Percentiles rank a stretch among this genome's conserved stretches.
These are phyloP conservation scores for Trichoplusia ni DNA, from an alignment of 1,140 invertebrate species.

Conservation along the genomic window DNA sequence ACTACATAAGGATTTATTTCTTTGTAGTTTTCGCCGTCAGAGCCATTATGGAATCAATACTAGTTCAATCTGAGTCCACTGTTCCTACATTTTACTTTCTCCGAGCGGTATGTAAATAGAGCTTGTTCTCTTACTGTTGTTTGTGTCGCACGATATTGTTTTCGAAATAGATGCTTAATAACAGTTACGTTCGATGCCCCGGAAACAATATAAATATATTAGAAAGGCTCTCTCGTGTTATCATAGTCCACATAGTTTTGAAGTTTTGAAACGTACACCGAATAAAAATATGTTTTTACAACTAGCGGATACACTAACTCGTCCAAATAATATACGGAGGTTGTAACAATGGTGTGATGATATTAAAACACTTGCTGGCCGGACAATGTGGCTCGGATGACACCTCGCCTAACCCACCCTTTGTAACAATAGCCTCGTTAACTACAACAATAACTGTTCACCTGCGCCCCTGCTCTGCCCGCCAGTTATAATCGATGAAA, in stretches of 20 bases:
- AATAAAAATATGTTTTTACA: constrained; percentile 10
- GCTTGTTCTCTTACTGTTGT: constrained; percentile 31
- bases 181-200: constrained; percentile 2
- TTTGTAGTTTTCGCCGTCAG: constrained; percentile 36
- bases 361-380: constrained; percentile 55
- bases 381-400: constrained; percentile 64
- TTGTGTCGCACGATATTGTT: constrained; percentile 23
- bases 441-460: constrained; percentile 65
- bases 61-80: constrained; percentile 20
- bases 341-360: constrained; percentile 41
- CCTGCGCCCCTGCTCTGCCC: constrained; percentile 39
- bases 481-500: constrained; percentile 8
- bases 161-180: constrained; percentile 27
- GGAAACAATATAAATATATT: constrained; percentile 1
- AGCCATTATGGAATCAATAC: constrained; percentile 43
- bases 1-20: constrained; percentile 49
- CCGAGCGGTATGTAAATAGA: constrained; percentile 39
- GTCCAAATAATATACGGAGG: constrained; percentile 37
- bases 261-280: too few relatives aligned
- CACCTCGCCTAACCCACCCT: constrained; percentile 51
- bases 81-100: constrained; percentile 44
- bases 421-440: constrained; percentile 69
- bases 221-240: background rate
- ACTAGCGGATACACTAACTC: background rate
- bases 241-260: background rate